These are phyloP conservation scores for Andricus grossulariae DNA, from an alignment of 1,140 invertebrate genomes.

Conservation along the genomic window DNA sequence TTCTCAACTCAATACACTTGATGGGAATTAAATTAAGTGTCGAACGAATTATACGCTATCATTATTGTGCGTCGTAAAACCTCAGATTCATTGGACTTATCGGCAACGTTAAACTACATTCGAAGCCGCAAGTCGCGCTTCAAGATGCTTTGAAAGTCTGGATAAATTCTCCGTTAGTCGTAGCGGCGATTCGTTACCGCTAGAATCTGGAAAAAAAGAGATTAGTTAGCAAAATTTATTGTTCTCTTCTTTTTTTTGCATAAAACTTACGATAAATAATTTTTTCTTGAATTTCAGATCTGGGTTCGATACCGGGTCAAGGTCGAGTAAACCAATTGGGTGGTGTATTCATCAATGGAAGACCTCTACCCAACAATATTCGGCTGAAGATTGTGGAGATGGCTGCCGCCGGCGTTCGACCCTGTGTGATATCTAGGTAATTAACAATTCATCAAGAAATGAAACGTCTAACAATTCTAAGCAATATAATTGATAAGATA, in stretches of 20 bases:
- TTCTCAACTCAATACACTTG: background rate
- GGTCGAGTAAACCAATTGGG: slow-evolving; percentile 90
- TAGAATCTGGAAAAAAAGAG: background rate
- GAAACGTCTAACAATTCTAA: background rate
- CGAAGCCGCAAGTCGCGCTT: background rate
- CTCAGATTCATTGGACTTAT: slow-evolving; percentile 57
- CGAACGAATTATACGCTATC: slow-evolving; percentile 59
- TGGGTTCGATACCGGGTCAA: slow-evolving; percentile 80
- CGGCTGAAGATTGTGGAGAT: slow-evolving; percentile 89
- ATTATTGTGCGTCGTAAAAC: slow-evolving; percentile 54
- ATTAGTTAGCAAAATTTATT: slow-evolving; percentile 20
- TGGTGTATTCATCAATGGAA: slow-evolving; percentile 90
- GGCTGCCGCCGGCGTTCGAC: slow-evolving; percentile 87
- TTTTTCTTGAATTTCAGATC: slow-evolving; percentile 56
- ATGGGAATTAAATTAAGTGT: slow-evolving; percentile 46
- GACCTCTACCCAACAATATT: slow-evolving; percentile 87
- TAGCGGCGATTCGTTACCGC: slow-evolving; percentile 23
- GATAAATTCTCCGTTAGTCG: slow-evolving; percentile 20
- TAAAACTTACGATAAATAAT: background rate
- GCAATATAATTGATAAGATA: background rate
- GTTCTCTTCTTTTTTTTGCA: background rate
- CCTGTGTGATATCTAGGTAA: slow-evolving; percentile 85
- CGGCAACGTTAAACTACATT: slow-evolving; percentile 38
- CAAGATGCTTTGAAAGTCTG: background rate
- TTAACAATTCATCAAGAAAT: background rate